These are phyloP conservation scores for Neocloeon triangulifer DNA, from an alignment of 1,140 invertebrate species.

Conservation along the genomic window DNA sequence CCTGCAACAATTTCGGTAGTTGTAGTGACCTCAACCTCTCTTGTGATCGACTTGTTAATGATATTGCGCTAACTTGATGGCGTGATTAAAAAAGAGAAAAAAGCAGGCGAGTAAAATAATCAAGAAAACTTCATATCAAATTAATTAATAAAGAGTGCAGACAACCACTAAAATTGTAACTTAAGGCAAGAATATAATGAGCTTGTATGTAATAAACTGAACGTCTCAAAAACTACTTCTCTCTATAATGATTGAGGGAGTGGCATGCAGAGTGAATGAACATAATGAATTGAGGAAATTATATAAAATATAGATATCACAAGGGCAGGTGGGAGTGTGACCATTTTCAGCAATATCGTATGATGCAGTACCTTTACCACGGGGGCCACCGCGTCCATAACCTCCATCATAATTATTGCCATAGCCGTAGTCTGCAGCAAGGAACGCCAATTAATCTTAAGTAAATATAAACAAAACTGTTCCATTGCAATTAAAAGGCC, in stretches of 20 bases:
- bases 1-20: too few species aligned
- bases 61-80: constrained; percentile 8
- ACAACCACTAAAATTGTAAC: too few species aligned
- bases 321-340: constrained; percentile 8
- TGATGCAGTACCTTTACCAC: constrained; percentile 59
- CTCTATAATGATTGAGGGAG: constrained; percentile 3
- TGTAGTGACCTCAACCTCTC: constrained; percentile 20
- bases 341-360: too few species aligned
- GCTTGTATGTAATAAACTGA: too few species aligned
- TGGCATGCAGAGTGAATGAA: constrained; percentile 7
- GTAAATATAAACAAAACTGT: constrained; percentile 4
- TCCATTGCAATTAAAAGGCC: constrained; percentile 15
- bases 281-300: constrained; percentile 6
- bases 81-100: constrained; percentile 8
- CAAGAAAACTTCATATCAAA: too few species aligned
- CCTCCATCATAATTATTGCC: constrained; percentile 57
- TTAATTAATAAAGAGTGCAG: too few species aligned
- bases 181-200: too few species aligned
- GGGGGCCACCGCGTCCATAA: constrained; percentile 46
- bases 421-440: constrained; percentile 41
- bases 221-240: constrained; percentile 7
- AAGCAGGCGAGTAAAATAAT: constrained; percentile 5
- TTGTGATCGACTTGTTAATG: constrained; percentile 13
- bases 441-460: constrained; percentile 20
- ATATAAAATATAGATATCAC: constrained; percentile 7